Base-by-base conservation (phyloP, 2,888 invertebrate genomes). In the Bombylius discolor region DNA sequence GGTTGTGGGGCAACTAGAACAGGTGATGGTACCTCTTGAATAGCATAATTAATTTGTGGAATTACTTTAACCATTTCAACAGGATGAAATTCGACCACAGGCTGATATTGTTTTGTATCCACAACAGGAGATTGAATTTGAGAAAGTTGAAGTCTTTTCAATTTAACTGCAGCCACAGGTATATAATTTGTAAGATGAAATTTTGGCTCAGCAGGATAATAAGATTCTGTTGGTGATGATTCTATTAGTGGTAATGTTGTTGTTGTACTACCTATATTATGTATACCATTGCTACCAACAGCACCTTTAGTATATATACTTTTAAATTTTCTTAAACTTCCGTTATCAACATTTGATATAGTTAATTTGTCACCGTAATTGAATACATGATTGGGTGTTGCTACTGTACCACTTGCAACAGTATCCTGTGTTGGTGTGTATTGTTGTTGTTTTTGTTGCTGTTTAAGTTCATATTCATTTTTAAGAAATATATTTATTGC, bases 401-500 rank as follows among this genome's bases (percentile, higher is more conserved):
- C 9, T 5, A 42, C 39, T 11, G 39, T 42, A 2, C 11, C 8
- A 42, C 39, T 42, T 11, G 11, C 39, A 11, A 11, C 39, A 11
- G 8, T 42, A 11, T 42, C 39, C 11, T 42, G 39, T 23, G 23
- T 23, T 23, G 23, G 23, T 23, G 23, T 23, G 23, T 23, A 23
- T 11, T 42, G 12, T 11, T 42, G 39, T 42, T 42, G 39, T 34
- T 39, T 9, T 39, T 39, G 39, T 11, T 39, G 39, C 39, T 39
- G 39, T 42, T 11, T 8, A 11, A 4, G 49, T 45, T 62, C 59
- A 1, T 60, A 63, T 1, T 66, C 69, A 55, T 69, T 67, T 13
- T 42, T 42, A 8, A 70, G 62, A 13, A 70, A 55, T 4, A 68
- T 65, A 1, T 65, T 60, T 5, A 72, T 70, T 1, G 67, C 68